Percentiles rank a stretch among this genome's conserved stretches.
phyloP scores from a whole-genome alignment of 2,888 invertebrate species.

The Caenorhabditis afra region DNA sequence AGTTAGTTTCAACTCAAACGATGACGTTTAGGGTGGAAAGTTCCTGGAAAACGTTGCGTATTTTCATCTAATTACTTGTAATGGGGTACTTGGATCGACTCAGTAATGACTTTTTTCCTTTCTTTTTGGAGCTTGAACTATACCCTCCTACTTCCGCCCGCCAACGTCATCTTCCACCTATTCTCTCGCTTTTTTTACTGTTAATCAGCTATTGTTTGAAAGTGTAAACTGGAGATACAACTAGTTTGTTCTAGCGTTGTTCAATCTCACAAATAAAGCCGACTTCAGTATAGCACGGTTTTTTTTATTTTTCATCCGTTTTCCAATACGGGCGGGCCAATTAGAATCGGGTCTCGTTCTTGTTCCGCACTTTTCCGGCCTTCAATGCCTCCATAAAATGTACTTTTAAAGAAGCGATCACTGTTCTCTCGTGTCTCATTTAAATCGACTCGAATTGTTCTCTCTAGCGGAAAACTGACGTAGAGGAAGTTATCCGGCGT shows the following conservation, averaged over 20 bases:
- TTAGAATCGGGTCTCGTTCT: neutral
- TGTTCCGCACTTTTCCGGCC: neutral
- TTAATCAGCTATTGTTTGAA: conserved; percentile 3
- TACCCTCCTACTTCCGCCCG: neutral
- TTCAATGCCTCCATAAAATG: conserved; percentile 13
- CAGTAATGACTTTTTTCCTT: conserved; percentile 21
- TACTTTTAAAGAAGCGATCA: conserved; percentile 20
- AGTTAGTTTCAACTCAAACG: too few relatives aligned
- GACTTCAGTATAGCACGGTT: neutral
- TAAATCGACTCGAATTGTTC: conserved; percentile 8
- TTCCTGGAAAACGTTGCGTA: conserved; percentile 35
- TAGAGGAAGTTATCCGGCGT: conserved; percentile 15
- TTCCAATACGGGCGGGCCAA: neutral
- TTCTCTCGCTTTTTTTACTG: neutral
- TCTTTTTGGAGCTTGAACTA: conserved; percentile 7
- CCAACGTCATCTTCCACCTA: too few relatives aligned
- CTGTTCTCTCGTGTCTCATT: conserved; percentile 24
- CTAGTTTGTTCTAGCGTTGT: conserved; percentile 10
- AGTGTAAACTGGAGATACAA: neutral
- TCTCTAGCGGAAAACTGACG: conserved; percentile 31
- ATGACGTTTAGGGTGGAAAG: neutral
- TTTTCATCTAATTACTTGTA: conserved; percentile 20
- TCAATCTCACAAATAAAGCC: neutral
- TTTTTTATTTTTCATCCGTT: too few relatives aligned
- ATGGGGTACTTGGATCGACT: conserved; percentile 27